Conservation (phyloP, 2,888 invertebrate species). For the Andricus curvator region DNA sequence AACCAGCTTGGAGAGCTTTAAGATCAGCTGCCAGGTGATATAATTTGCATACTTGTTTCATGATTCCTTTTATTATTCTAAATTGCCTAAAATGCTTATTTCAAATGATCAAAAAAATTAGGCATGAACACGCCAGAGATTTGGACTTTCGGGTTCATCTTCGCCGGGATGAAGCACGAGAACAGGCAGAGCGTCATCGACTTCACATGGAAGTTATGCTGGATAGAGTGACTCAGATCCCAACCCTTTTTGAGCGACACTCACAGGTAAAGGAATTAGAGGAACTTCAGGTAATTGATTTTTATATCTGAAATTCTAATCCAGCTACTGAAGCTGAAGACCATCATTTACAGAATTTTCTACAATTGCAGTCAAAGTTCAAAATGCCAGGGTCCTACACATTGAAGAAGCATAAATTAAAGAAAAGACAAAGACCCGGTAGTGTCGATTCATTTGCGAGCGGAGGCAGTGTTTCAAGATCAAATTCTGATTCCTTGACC, state of each 20-base stretch:
- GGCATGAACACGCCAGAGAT: conserved; percentile 82
- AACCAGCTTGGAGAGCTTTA: conserved; percentile 86
- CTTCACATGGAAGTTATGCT: conserved; percentile 87
- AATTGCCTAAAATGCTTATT: conserved; percentile 13
- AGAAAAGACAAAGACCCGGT: conserved; percentile 61
- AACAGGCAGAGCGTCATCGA: conserved; percentile 84
- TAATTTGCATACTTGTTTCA: not conserved
- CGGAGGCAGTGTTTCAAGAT: conserved; percentile 59
- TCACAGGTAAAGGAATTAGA: conserved; percentile 80
- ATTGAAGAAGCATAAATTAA: conserved; percentile 55
- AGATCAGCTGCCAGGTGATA: conserved; percentile 75
- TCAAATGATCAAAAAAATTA: conserved; percentile 47
- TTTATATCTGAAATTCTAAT: not conserved
- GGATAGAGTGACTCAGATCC: conserved; percentile 85
- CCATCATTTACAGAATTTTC: conserved; percentile 62
- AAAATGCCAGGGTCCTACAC: conserved; percentile 42
- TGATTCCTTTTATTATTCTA: not conserved
- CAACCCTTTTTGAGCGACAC: conserved; percentile 85
- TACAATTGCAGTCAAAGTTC: conserved; percentile 56
- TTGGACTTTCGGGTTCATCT: conserved; percentile 84
- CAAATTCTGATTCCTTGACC: conserved; percentile 69
- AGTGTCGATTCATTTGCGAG: conserved; percentile 69
- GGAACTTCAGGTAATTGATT: conserved; percentile 3
- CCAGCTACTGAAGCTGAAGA: conserved; percentile 45
- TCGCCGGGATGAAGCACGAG: conserved; percentile 84